Conservation (phyloP, 2,797 vertebrate species). For the Sebastes nivosus region DNA sequence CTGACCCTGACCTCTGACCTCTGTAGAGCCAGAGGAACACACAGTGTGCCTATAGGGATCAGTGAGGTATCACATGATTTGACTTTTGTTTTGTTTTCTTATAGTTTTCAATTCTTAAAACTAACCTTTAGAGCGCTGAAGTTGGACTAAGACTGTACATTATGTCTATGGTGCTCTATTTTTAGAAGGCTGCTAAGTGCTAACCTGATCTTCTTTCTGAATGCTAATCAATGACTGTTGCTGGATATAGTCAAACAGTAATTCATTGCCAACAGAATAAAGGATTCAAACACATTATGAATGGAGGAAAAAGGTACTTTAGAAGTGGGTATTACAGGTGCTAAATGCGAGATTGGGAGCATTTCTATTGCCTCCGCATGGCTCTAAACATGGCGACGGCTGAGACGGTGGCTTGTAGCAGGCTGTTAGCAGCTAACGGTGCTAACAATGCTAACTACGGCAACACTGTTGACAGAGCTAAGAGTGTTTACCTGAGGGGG, state of each 20-base stretch:
- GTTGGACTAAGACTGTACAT: neutral
- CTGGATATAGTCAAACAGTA: neutral
- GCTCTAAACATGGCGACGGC: too few relatives aligned
- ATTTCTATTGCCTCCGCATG: too few relatives aligned
- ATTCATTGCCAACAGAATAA: neutral
- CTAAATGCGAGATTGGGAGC: too few relatives aligned
- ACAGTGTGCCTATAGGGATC: conserved; percentile 40
- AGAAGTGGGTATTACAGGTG: neutral
- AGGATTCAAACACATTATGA: neutral
- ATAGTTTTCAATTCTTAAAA: neutral
- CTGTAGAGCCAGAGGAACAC: conserved; percentile 19
- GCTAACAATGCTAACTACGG: too few relatives aligned
- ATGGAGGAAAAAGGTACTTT: neutral
- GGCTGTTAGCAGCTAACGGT: too few relatives aligned
- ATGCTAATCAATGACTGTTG: neutral
- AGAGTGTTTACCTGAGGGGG: too few relatives aligned
- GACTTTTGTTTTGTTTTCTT: neutral
- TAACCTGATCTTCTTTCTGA: neutral
- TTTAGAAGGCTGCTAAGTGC: neutral
- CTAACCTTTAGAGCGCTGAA: neutral
- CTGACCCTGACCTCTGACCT: conserved; percentile 71
- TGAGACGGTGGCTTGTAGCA: too few relatives aligned
- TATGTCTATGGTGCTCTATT: neutral
- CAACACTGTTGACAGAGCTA: too few relatives aligned
- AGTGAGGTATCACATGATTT: conserved; percentile 13